Evolutionary conservation across 2,888 invertebrate species (phyloP).

Genomic region (Smittia sp.): DNA sequence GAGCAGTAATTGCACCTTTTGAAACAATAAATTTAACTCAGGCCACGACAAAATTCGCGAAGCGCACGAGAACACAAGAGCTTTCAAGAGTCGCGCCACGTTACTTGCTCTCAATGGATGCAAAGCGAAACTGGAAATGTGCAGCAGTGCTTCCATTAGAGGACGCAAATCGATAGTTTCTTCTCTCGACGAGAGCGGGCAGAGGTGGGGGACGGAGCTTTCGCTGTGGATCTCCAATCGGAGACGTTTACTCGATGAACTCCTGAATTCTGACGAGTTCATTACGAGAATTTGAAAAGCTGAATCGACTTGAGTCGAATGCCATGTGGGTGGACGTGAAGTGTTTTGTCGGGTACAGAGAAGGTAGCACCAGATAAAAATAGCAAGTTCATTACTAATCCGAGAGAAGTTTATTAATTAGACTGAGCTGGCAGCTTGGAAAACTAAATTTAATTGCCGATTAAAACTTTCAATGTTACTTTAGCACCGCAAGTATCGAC

Average conservation of each 20-base stretch:
- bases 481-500: background rate
- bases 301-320: background rate
- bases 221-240: slow-evolving; percentile 25
- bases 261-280: slow-evolving; percentile 19
- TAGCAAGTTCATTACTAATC: background rate
- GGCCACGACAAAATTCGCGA: background rate
- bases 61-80: background rate
- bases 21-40: background rate
- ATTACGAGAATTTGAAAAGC: background rate
- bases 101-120: slow-evolving; percentile 6
- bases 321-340: slow-evolving; percentile 9
- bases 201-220: slow-evolving; percentile 20
- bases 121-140: slow-evolving; percentile 33
- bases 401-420: background rate
- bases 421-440: background rate
- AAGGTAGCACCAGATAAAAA: slow-evolving; percentile 19
- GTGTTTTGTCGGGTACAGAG: background rate
- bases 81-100: background rate
- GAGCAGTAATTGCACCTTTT: slow-evolving; percentile 8
- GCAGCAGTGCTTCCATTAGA: slow-evolving; percentile 29
- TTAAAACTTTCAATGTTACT: background rate
- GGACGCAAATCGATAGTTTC: slow-evolving; percentile 17
- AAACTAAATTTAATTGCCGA: background rate
- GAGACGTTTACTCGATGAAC: slow-evolving; percentile 1
- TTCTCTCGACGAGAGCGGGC: background rate